Evolutionary conservation across 2,113 vertebrate genomes (phyloP).

Genomic region (Phalacrocorax pelagicus): DNA sequence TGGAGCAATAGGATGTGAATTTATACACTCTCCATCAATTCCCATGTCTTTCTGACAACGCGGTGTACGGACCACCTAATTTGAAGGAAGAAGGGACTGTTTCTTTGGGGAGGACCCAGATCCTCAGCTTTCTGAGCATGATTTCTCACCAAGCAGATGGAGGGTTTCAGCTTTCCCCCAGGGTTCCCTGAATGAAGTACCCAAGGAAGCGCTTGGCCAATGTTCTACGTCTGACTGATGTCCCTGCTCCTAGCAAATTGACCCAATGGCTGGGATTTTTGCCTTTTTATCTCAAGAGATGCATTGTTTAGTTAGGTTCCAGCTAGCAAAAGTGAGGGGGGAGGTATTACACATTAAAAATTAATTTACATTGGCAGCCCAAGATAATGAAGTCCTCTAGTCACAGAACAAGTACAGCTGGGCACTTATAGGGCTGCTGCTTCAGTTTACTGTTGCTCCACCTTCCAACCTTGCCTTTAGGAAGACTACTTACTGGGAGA

Average conservation of each 20-base stretch:
- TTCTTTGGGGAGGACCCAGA: neutral
- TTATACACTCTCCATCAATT: neutral
- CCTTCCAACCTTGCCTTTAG: neutral
- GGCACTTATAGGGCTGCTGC: neutral
- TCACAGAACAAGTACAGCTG: neutral
- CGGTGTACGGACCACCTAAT: neutral
- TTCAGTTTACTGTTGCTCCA: neutral
- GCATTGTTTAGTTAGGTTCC: constrained; percentile 1
- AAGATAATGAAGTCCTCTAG: neutral
- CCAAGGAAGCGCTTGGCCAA: neutral
- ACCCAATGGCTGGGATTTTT: neutral
- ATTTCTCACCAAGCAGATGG: neutral
- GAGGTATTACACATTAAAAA: neutral
- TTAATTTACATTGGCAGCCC: neutral
- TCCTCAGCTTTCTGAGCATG: neutral
- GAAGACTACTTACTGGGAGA: neutral
- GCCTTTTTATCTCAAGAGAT: neutral
- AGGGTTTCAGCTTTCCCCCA: neutral
- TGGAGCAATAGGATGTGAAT: neutral
- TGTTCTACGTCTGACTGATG: neutral
- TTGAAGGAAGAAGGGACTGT: neutral
- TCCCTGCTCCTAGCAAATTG: neutral
- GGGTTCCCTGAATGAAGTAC: neutral
- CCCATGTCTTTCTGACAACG: neutral
- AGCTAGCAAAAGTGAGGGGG: neutral